A percentile compares a stretch with the other conserved stretches of the same genome.
phyloP scores from a whole-genome alignment of 2,888 invertebrate species.

The Acanthacorydalis orientalis region DNA sequence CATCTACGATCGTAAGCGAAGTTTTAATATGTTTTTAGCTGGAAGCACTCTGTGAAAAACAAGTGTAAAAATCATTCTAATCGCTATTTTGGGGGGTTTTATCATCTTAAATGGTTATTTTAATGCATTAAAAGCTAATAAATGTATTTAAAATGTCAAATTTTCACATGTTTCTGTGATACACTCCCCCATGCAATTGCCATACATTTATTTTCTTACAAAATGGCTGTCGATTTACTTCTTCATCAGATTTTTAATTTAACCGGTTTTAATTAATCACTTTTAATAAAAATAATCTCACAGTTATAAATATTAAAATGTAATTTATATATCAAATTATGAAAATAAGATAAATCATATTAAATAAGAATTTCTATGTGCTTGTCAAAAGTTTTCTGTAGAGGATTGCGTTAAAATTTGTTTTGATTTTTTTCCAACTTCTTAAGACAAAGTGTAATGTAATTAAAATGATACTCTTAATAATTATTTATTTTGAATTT shows the following conservation, averaged over 20 bases:
- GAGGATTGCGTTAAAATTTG: not conserved
- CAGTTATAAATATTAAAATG: too few species aligned
- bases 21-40: not conserved
- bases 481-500: too few species aligned
- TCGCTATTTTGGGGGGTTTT: not conserved
- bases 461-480: too few species aligned
- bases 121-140: not conserved
- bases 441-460: too few species aligned
- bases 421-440: not conserved
- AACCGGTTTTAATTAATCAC: not conserved
- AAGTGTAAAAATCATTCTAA: not conserved
- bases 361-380: not conserved
- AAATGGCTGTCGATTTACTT: slow-evolving; percentile 6
- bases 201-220: slow-evolving; percentile 3
- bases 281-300: too few species aligned
- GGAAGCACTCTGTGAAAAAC: not conserved
- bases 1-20: slow-evolving; percentile 4
- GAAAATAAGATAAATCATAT: not conserved
- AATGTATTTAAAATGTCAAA: slow-evolving; percentile 3
- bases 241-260: slow-evolving; percentile 1
- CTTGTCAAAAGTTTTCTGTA: not conserved
- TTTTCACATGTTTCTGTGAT: slow-evolving; percentile 3
- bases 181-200: slow-evolving; percentile 4
- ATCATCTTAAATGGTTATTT: not conserved
- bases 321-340: not conserved